Percentiles rank a stretch among this genome's conserved stretches.
phyloP scores from a whole-genome alignment of 2,113 vertebrate species.

The Limanda limanda region DNA sequence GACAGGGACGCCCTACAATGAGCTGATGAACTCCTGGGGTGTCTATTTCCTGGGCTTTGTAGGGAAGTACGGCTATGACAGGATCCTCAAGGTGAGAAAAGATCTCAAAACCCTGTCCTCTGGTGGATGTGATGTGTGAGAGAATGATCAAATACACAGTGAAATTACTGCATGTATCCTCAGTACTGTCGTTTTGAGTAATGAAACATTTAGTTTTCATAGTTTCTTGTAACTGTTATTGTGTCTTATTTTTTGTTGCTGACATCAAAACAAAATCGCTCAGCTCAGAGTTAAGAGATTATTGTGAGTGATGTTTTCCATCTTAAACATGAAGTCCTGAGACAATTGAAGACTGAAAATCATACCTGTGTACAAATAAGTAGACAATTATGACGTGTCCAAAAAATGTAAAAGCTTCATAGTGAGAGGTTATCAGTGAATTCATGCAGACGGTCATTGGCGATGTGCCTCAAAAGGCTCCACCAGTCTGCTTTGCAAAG shows the following conservation, averaged over 20 bases:
- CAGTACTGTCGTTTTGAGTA: neutral
- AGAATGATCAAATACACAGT: neutral
- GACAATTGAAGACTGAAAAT: neutral
- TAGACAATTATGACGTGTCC: neutral
- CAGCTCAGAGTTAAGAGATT: too few relatives aligned
- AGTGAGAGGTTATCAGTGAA: neutral
- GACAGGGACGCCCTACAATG: conserved; percentile 83
- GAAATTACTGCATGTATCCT: neutral
- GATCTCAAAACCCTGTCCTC: neutral
- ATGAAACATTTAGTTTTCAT: neutral
- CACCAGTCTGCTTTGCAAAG: neutral
- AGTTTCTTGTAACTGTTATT: neutral
- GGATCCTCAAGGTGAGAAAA: conserved; percentile 79
- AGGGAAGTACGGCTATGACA: conserved; percentile 83
- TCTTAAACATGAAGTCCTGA: neutral
- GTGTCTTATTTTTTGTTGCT: too few relatives aligned
- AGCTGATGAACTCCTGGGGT: conserved; percentile 86
- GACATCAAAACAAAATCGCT: too few relatives aligned
- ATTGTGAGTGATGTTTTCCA: too few relatives aligned
- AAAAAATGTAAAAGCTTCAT: too few relatives aligned
- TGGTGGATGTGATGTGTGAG: neutral
- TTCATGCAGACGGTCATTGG: neutral
- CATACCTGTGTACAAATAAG: neutral
- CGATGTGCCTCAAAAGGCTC: too few relatives aligned
- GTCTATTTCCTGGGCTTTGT: conserved; percentile 85